Evolutionary conservation across 2,113 vertebrate species (phyloP).

Genomic region (Anoura caudifer): DNA sequence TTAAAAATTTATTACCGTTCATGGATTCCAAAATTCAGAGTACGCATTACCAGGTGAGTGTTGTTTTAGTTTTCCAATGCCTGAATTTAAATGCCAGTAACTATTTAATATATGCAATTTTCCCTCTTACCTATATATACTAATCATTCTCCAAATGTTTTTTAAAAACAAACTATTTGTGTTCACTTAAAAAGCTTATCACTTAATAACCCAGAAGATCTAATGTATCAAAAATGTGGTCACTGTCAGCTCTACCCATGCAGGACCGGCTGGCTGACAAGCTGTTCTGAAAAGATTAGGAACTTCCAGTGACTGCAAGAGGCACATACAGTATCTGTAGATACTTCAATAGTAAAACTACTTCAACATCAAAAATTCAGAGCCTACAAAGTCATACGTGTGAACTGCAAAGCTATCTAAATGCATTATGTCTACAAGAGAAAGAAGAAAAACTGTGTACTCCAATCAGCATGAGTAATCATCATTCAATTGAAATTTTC

Average conservation of each 20-base stretch:
- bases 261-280: neutral
- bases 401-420: neutral
- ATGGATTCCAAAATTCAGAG: conserved; percentile 41
- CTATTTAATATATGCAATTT: neutral
- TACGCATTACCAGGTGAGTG: neutral
- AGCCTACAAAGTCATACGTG: neutral
- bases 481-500: neutral
- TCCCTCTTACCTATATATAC: neutral
- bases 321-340: neutral
- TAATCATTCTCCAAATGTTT: conserved; percentile 12
- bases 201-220: neutral
- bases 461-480: neutral
- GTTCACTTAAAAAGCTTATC: conserved; percentile 32
- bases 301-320: neutral
- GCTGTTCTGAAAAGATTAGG: conserved; percentile 47
- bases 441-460: neutral
- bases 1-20: neutral
- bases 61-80: neutral
- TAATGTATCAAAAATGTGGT: neutral
- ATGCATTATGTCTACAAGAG: neutral
- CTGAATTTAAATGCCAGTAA: conserved; percentile 38
- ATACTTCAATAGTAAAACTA: conserved; percentile 1
- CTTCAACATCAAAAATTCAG: conserved; percentile 29
- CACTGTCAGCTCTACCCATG: neutral
- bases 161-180: neutral